phyloP scores from a whole-genome alignment of 2,113 vertebrate species.

The Syngnathoides biaculeatus region DNA sequence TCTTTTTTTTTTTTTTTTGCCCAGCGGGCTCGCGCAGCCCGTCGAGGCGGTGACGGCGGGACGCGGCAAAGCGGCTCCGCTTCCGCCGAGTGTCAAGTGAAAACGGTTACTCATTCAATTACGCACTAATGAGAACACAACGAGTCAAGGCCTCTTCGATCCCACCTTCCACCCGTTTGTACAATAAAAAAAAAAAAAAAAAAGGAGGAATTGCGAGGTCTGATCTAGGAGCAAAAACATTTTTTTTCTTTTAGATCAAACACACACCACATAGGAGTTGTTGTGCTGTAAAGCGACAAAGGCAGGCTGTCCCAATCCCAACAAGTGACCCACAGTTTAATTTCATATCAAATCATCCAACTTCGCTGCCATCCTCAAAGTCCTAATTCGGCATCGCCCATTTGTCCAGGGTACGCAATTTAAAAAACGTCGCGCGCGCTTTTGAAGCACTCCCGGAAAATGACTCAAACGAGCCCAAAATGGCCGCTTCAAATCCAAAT shows the following conservation, averaged over 20 bases:
- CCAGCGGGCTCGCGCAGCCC: background rate
- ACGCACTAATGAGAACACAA: constrained; percentile 3
- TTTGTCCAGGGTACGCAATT: background rate
- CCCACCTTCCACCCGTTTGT: background rate
- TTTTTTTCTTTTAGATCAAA: background rate
- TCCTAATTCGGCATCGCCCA: background rate
- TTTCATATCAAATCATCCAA: too few relatives aligned
- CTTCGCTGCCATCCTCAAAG: background rate
- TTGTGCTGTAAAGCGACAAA: background rate
- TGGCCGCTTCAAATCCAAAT: background rate
- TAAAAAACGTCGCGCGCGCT: background rate
- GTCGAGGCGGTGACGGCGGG: constrained; percentile 5
- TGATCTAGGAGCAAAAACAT: background rate
- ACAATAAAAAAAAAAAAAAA: background rate
- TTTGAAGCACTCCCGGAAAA: background rate
- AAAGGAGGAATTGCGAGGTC: background rate
- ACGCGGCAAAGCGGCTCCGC: constrained; percentile 5
- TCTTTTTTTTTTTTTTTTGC: too few relatives aligned
- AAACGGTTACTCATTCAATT: constrained; percentile 5
- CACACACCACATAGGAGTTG: background rate
- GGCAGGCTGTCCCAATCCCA: background rate
- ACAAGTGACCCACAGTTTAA: too few relatives aligned
- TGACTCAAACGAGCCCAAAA: background rate
- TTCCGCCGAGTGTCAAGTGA: constrained; percentile 1
- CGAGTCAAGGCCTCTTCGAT: background rate